A percentile compares a stretch with the other conserved stretches of the same genome.
phyloP scores from a whole-genome alignment of 92 coral and sea anemone genomes.

The Metridium senile region DNA sequence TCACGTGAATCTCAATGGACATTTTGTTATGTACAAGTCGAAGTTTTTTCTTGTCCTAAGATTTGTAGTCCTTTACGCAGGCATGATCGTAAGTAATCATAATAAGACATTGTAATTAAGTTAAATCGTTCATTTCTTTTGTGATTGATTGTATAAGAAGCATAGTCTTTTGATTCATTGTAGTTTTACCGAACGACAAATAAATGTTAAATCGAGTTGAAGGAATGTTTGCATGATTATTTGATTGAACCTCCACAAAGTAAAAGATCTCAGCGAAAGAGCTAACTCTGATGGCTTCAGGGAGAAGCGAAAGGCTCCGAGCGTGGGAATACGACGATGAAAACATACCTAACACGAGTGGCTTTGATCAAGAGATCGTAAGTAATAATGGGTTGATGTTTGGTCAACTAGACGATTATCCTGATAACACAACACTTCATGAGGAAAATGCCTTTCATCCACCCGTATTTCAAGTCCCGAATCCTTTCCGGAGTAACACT shows the following conservation, averaged over 20 bases:
- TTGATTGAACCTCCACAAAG: not conserved
- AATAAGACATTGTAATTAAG: not conserved
- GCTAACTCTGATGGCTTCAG: conserved; percentile 1
- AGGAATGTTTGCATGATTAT: not conserved
- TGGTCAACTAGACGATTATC: not conserved
- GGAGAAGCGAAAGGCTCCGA: not conserved
- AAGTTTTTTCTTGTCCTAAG: no score
- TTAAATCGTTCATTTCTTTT: not conserved
- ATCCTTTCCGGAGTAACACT: conserved; percentile 8
- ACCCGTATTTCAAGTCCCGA: conserved; percentile 11
- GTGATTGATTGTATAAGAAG: not conserved
- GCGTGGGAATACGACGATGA: no score
- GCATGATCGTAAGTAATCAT: no score
- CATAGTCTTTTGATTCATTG: not conserved
- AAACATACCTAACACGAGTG: not conserved
- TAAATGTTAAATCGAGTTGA: not conserved
- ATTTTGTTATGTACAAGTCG: not conserved
- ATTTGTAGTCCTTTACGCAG: no score
- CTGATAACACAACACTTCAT: conserved; percentile 5
- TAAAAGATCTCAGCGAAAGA: not conserved
- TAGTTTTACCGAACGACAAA: not conserved
- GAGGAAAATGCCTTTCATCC: conserved; percentile 12
- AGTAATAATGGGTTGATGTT: conserved; percentile 7
- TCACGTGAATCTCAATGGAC: not conserved
- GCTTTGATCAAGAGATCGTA: not conserved